Evolutionary conservation across 37 sponge, comb jelly and placozoan genomes (phyloP).

Genomic region (Halichondria panicea): DNA sequence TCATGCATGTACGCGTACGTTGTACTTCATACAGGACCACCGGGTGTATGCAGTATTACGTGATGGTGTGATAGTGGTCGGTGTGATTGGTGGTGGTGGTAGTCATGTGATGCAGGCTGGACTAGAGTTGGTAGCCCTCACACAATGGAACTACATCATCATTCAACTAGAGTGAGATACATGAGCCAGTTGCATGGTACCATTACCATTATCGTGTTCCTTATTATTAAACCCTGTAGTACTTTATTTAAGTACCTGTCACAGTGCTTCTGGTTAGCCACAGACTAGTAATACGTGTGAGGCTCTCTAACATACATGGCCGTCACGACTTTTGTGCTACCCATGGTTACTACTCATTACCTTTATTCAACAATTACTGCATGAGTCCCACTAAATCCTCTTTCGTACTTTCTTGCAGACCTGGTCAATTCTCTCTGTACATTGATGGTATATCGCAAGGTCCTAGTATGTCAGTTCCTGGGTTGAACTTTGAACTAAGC

Average conservation of each 20-base stretch:
- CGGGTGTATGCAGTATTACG: conserved; percentile 10
- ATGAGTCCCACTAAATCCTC: neutral
- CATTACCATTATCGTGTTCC: neutral
- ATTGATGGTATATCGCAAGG: conserved; percentile 12
- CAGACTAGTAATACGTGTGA: too few species aligned
- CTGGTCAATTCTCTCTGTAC: conserved; percentile 4
- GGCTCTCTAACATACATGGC: too few species aligned
- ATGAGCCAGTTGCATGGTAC: neutral
- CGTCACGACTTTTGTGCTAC: too few species aligned
- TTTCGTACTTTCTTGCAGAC: neutral
- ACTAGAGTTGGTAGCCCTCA: neutral
- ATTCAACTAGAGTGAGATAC: neutral
- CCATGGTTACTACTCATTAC: too few species aligned
- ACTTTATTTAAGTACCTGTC: too few species aligned
- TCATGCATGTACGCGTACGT: neutral
- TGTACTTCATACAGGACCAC: too few species aligned
- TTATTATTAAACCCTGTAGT: neutral
- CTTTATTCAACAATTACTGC: too few species aligned
- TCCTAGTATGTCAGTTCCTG: neutral
- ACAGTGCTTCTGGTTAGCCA: too few species aligned
- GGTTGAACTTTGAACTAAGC: conserved; percentile 2
- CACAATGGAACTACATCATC: conserved; percentile 29
- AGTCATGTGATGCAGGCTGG: too few species aligned
- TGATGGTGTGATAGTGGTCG: neutral
- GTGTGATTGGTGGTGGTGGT: neutral